Evolutionary conservation across 2,797 vertebrate species (phyloP).

Genomic region (Enoplosus armatus): DNA sequence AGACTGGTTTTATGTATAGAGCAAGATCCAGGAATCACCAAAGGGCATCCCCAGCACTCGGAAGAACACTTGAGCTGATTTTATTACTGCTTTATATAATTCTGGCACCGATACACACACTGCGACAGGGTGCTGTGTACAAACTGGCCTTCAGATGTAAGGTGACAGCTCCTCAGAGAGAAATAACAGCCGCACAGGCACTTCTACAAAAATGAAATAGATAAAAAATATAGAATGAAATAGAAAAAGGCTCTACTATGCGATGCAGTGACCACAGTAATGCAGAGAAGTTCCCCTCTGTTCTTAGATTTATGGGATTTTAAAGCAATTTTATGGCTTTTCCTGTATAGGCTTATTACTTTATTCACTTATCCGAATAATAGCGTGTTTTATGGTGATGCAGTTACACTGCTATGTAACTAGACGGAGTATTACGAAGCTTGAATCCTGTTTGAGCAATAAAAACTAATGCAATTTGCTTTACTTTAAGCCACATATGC

Average conservation of each 20-base stretch:
- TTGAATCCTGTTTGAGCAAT: conserved; percentile 30
- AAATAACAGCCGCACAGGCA: conserved; percentile 85
- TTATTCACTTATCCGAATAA: conserved; percentile 62
- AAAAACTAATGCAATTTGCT: conserved; percentile 34
- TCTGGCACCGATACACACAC: conserved; percentile 88
- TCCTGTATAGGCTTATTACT: conserved; percentile 49
- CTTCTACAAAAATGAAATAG: conserved; percentile 75
- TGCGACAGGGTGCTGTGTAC: conserved; percentile 83
- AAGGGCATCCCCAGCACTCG: conserved; percentile 90
- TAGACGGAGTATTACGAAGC: conserved; percentile 20
- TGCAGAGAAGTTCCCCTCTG: conserved; percentile 21
- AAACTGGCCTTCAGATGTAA: conserved; percentile 92
- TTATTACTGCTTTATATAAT: conserved; percentile 93
- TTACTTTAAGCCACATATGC: conserved; percentile 15
- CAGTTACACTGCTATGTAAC: conserved; percentile 34
- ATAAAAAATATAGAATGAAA: conserved; percentile 48
- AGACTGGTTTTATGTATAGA: conserved; percentile 91
- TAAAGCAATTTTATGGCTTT: conserved; percentile 59
- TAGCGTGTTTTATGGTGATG: conserved; percentile 56
- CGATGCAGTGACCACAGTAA: conserved; percentile 46
- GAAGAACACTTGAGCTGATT: conserved; percentile 92
- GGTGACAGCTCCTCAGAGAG: conserved; percentile 89
- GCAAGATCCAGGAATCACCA: conserved; percentile 89
- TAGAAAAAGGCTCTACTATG: conserved; percentile 60
- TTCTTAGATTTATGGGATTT: conserved; percentile 59